Conservation (phyloP, 1,140 invertebrate genomes). For the Aplysia californica region DNA sequence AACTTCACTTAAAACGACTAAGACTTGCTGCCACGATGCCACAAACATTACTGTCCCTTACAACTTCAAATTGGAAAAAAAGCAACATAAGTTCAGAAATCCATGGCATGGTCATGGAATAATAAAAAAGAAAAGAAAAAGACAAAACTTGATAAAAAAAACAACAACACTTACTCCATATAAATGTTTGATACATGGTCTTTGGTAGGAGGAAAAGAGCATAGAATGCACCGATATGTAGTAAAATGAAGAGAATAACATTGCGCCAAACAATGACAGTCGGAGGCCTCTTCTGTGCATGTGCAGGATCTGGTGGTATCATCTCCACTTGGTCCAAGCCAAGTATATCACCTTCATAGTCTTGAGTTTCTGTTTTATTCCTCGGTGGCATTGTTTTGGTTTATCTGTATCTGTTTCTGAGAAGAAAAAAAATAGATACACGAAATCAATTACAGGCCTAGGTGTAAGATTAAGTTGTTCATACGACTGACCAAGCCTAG, state of each 20-base stretch:
- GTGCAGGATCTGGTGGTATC: not conserved
- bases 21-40: too few relatives aligned
- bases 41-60: too few relatives aligned
- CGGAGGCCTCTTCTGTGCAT: conserved; percentile 33
- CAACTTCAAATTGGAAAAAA: not conserved
- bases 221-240: conserved; percentile 90
- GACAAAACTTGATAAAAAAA: not conserved
- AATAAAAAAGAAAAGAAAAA: conserved; percentile 3
- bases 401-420: not conserved
- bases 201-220: conserved; percentile 85
- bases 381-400: conserved; percentile 34
- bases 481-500: not conserved
- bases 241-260: conserved; percentile 83
- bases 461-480: not conserved
- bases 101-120: too few relatives aligned
- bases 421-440: not conserved
- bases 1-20: too few relatives aligned
- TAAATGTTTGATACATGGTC: conserved; percentile 80
- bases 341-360: conserved; percentile 27
- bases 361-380: conserved; percentile 28
- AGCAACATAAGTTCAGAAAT: too few relatives aligned
- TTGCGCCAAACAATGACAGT: conserved; percentile 91
- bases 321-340: conserved; percentile 28
- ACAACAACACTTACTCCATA: conserved; percentile 77
- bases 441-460: not conserved